A percentile compares a stretch with the other conserved stretches of the same genome.
phyloP scores from a whole-genome alignment of 2,888 invertebrate genomes.

The Calliopum simillimum region DNA sequence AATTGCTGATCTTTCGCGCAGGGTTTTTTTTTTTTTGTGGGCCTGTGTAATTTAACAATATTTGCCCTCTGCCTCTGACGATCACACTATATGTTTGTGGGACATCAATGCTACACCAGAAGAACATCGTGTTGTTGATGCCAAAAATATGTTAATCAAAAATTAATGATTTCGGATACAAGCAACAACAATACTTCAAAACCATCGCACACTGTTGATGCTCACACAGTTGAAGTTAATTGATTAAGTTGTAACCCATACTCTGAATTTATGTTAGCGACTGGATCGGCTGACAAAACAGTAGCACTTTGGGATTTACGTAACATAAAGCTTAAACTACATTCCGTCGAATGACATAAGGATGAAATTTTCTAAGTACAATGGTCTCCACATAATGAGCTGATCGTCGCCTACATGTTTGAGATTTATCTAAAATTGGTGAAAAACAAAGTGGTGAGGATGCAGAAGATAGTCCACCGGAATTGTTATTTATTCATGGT shows the following conservation, averaged over 20 bases:
- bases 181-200: conserved; percentile 95
- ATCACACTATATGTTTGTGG: conserved; percentile 99
- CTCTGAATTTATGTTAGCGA: conserved; percentile 97
- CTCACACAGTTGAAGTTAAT: conserved; percentile 99
- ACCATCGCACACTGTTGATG: conserved; percentile 98
- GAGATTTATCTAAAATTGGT: conserved; percentile 99
- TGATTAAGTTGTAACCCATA: conserved; percentile 99
- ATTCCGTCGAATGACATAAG: conserved; percentile 99
- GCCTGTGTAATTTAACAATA: too few species aligned
- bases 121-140: conserved; percentile 95
- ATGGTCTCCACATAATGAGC: conserved; percentile 99
- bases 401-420: conserved; percentile 98
- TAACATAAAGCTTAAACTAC: conserved; percentile 96
- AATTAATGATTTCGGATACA: conserved; percentile 99
- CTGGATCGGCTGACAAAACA: conserved; percentile 97
- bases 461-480: conserved; percentile 98
- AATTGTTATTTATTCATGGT: conserved; percentile 96
- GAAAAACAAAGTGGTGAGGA: conserved; percentile 98
- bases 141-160: conserved; percentile 99
- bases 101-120: conserved; percentile 97
- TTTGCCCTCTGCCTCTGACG: conserved; percentile 94
- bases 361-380: conserved; percentile 99
- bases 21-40: too few species aligned
- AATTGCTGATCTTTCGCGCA: too few species aligned
- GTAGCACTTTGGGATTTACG: conserved; percentile 98